Percentiles rank a stretch among this genome's conserved stretches.
Evolutionary conservation across 2,797 vertebrate species (phyloP).

Genomic region (Huso huso): DNA sequence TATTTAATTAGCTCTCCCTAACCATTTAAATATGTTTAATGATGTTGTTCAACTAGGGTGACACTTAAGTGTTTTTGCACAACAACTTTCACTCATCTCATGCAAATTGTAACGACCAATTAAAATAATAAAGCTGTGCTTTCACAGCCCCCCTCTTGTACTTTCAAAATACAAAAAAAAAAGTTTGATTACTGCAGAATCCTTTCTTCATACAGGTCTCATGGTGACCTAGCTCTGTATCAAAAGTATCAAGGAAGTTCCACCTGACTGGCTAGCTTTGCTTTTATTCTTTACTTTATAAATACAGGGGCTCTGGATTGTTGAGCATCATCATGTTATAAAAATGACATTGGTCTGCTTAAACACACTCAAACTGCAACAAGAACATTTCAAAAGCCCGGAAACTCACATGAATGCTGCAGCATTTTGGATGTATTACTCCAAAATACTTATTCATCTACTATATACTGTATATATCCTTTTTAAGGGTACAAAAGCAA

Average conservation of each 20-base stretch:
- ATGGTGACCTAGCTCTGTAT: neutral
- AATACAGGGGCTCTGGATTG: neutral
- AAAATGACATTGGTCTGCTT: neutral
- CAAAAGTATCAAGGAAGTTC: neutral
- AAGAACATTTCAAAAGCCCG: too few species aligned
- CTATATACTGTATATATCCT: too few species aligned
- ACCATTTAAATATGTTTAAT: neutral
- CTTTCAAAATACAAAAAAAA: neutral
- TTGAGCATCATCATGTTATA: too few species aligned
- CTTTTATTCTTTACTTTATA: neutral
- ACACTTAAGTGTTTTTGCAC: slow-evolving; percentile 1
- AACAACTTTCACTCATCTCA: neutral
- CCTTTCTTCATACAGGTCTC: neutral
- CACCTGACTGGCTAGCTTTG: neutral
- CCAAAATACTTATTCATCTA: too few species aligned
- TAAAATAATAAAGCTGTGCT: neutral
- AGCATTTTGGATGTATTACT: too few species aligned
- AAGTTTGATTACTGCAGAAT: neutral
- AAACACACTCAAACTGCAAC: neutral
- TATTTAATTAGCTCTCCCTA: neutral
- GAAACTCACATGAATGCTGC: too few species aligned
- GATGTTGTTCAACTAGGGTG: neutral
- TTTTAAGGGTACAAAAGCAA: too few species aligned
- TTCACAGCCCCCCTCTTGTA: neutral
- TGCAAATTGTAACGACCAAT: neutral